Evolutionary conservation across 1,140 invertebrate species (phyloP).

Genomic region (Bombus waltoni): DNA sequence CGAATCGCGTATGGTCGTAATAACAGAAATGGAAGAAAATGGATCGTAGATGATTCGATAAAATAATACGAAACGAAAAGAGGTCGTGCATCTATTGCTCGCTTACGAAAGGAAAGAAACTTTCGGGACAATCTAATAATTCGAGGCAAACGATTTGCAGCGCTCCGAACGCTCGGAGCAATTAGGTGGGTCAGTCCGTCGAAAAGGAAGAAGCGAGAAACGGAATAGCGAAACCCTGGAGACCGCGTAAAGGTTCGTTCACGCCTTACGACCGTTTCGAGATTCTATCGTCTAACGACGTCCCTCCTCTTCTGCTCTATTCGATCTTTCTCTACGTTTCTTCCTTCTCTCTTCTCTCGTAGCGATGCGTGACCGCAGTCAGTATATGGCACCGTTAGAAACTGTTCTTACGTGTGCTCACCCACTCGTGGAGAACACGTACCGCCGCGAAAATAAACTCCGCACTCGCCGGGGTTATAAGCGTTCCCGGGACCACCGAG

Average conservation of each 20-base stretch:
- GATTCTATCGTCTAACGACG: constrained; percentile 74
- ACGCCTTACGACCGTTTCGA: constrained; percentile 69
- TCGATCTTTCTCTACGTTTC: neutral
- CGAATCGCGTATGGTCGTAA: too few relatives aligned
- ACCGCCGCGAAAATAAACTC: constrained; percentile 64
- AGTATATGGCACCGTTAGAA: constrained; percentile 72
- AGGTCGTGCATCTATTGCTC: too few relatives aligned
- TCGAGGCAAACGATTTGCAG: constrained; percentile 10
- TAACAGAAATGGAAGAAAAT: too few relatives aligned
- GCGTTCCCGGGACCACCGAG: constrained; percentile 22
- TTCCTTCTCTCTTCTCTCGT: too few relatives aligned
- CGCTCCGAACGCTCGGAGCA: constrained; percentile 15
- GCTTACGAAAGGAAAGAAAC: too few relatives aligned
- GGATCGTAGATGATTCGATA: too few relatives aligned
- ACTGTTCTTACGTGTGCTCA: constrained; percentile 57
- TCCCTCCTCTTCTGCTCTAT: neutral
- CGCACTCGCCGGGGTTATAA: constrained; percentile 47
- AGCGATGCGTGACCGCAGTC: constrained; percentile 75
- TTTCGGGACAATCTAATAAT: neutral
- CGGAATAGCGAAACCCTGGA: neutral
- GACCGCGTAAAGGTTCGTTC: constrained; percentile 64
- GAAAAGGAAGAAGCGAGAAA: neutral
- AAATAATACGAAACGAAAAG: too few relatives aligned
- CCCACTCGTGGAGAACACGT: constrained; percentile 63
- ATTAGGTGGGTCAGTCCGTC: constrained; percentile 37